phyloP scores from a whole-genome alignment of 2,113 vertebrate species.

The Hemichromis elongatus region DNA sequence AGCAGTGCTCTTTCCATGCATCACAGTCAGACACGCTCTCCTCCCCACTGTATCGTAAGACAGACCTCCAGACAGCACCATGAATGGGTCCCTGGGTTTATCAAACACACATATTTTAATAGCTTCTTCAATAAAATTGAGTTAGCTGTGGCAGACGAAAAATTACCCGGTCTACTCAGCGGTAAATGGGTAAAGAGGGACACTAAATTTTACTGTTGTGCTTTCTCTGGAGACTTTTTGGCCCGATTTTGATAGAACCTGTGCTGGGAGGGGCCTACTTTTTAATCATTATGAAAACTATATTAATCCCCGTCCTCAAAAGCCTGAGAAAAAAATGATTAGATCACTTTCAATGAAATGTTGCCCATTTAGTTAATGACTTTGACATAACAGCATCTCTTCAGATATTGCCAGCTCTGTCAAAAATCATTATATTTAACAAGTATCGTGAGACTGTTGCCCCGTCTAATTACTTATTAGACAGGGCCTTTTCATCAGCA shows the following conservation, averaged over 20 bases:
- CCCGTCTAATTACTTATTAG: neutral
- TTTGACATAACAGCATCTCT: neutral
- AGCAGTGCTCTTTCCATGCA: conserved; percentile 96
- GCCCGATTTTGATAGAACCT: conserved; percentile 9
- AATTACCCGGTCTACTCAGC: neutral
- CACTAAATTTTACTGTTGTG: neutral
- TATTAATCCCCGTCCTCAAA: conserved; percentile 33
- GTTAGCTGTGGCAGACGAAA: neutral
- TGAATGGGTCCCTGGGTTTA: conserved; percentile 78
- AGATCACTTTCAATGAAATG: conserved; percentile 17
- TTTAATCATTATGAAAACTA: conserved; percentile 37
- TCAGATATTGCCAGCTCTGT: neutral
- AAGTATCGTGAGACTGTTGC: neutral
- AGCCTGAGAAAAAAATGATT: conserved; percentile 16
- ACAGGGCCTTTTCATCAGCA: neutral
- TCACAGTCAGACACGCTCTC: conserved; percentile 95
- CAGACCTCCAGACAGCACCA: conserved; percentile 93
- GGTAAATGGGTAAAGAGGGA: neutral
- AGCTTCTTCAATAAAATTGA: neutral
- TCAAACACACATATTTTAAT: neutral
- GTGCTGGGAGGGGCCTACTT: neutral
- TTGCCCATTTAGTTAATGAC: neutral
- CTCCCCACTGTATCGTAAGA: conserved; percentile 95
- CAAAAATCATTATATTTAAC: neutral
- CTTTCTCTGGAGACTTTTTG: conserved; percentile 28